Conservation (phyloP, 2,797 vertebrate genomes). For the Hippopotamyrus pictus region DNA sequence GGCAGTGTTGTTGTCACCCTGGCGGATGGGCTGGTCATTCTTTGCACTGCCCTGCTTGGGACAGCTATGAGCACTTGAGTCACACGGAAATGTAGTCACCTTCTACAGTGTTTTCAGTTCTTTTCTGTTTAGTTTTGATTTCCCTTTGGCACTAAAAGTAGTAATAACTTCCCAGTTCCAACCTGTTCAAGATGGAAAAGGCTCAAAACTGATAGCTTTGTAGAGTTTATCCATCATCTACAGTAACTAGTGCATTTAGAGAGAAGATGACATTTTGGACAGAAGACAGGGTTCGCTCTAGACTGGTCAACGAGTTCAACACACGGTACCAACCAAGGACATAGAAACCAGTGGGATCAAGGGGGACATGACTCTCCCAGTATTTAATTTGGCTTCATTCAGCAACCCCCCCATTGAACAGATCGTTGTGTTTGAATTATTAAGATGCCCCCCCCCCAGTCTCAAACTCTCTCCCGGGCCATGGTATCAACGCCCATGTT, state of each 20-base stretch:
- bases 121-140: slow-evolving; percentile 15
- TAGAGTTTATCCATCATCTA: slow-evolving; percentile 1
- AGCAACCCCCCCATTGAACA: neutral
- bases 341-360: neutral
- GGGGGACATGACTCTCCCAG: neutral
- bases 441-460: neutral
- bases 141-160: slow-evolving; percentile 44
- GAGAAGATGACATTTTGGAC: neutral
- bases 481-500: neutral
- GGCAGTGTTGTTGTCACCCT: neutral
- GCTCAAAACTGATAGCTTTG: neutral
- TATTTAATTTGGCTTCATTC: neutral
- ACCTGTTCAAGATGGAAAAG: slow-evolving; percentile 42
- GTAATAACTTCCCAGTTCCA: slow-evolving; percentile 28
- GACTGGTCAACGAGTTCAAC: neutral
- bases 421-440: neutral
- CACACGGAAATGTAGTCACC: slow-evolving; percentile 21
- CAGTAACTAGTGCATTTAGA: neutral
- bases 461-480: neutral
- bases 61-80: slow-evolving; percentile 37
- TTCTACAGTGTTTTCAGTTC: slow-evolving; percentile 15
- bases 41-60: slow-evolving; percentile 21
- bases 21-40: neutral
- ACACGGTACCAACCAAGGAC: neutral
- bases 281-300: neutral